phyloP scores from a whole-genome alignment of 2,888 invertebrate species.

The Phortica okadai region DNA sequence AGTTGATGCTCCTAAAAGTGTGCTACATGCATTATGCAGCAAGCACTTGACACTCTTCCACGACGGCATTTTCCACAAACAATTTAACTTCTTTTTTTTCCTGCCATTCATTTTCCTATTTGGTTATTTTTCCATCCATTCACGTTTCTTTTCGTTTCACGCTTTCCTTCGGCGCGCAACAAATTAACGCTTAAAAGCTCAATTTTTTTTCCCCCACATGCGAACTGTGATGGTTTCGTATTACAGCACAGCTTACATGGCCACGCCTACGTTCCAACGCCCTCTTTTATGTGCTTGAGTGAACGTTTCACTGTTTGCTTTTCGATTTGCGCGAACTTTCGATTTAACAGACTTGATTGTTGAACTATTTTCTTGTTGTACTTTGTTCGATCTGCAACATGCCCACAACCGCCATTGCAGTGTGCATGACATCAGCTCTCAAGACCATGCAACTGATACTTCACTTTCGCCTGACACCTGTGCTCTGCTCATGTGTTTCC shows the following conservation, averaged over 20 bases:
- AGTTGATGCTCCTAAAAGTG: constrained; percentile 19
- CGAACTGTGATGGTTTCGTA: constrained; percentile 15
- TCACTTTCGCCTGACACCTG: too few relatives aligned
- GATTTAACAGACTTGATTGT: too few relatives aligned
- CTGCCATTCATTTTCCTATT: background rate
- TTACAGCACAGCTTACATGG: constrained; percentile 5
- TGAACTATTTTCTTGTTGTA: too few relatives aligned
- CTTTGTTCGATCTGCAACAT: too few relatives aligned
- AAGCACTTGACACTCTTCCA: background rate
- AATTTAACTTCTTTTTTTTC: background rate
- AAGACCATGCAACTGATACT: too few relatives aligned
- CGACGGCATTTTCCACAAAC: background rate
- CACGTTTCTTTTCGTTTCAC: too few relatives aligned
- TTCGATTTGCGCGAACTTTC: too few relatives aligned
- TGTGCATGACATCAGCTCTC: too few relatives aligned
- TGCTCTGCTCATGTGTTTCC: too few relatives aligned
- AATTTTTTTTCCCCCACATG: background rate
- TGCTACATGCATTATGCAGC: constrained; percentile 35
- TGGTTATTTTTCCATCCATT: background rate
- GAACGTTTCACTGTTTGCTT: too few relatives aligned
- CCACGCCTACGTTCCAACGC: background rate
- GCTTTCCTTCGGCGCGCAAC: constrained; percentile 7
- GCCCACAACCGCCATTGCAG: too few relatives aligned
- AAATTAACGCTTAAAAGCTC: constrained; percentile 24
- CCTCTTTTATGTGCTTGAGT: too few relatives aligned